phyloP scores from a whole-genome alignment of 2,797 vertebrate genomes.

The Gymnodraco acuticeps region DNA sequence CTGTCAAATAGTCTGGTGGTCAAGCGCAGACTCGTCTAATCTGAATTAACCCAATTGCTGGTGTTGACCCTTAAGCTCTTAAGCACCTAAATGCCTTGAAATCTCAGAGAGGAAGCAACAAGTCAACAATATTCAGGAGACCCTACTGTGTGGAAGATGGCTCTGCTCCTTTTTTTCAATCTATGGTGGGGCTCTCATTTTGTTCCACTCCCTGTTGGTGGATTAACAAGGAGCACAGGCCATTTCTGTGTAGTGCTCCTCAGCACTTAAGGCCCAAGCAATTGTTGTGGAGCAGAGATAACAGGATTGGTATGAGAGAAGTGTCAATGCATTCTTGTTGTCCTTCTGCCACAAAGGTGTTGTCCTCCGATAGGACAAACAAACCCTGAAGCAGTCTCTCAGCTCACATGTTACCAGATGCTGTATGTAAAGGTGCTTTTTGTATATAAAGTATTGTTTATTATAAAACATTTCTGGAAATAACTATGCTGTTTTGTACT shows the following conservation, averaged over 20 bases:
- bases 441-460: not conserved
- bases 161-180: slow-evolving; percentile 45
- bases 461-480: not conserved
- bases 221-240: slow-evolving; percentile 46
- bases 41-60: slow-evolving; percentile 81
- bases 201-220: slow-evolving; percentile 37
- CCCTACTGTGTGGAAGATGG: slow-evolving; percentile 49
- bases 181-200: slow-evolving; percentile 32
- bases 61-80: slow-evolving; percentile 76
- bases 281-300: slow-evolving; percentile 65
- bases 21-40: slow-evolving; percentile 65
- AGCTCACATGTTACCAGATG: not conserved
- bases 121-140: slow-evolving; percentile 64
- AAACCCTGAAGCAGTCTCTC: slow-evolving; percentile 17
- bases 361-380: slow-evolving; percentile 38
- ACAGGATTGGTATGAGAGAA: slow-evolving; percentile 66
- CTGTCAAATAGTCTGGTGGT: slow-evolving; percentile 56
- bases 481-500: not conserved
- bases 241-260: slow-evolving; percentile 41
- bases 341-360: slow-evolving; percentile 42
- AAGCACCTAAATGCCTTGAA: slow-evolving; percentile 70
- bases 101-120: slow-evolving; percentile 71
- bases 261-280: slow-evolving; percentile 41
- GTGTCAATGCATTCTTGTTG: slow-evolving; percentile 26
- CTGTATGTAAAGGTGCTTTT: not conserved